Percentiles rank a stretch among this genome's conserved stretches.
Conservation (phyloP, 2,797 vertebrate species). For the Lophura swinhoii region DNA sequence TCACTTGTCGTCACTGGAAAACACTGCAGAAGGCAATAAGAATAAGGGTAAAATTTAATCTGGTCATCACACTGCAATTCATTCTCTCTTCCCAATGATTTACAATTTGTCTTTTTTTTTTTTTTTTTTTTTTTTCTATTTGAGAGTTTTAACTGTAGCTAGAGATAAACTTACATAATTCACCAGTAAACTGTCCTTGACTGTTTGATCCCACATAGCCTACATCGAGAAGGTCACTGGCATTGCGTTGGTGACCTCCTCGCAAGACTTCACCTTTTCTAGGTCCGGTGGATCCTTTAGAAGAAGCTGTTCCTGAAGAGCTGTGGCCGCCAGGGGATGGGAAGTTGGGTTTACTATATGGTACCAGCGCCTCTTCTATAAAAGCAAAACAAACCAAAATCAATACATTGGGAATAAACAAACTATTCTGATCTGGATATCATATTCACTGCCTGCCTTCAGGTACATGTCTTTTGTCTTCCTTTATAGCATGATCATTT, state of each 20-base stretch:
- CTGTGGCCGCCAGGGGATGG: constrained; percentile 96
- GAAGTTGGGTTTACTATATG: constrained; percentile 96
- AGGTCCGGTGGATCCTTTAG: constrained; percentile 96
- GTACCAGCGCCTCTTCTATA: constrained; percentile 93
- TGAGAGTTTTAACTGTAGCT: constrained; percentile 18
- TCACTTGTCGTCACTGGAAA: background rate
- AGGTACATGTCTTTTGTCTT: background rate
- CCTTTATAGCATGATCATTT: background rate
- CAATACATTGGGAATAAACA: background rate
- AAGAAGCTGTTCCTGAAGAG: constrained; percentile 96
- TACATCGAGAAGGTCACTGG: constrained; percentile 90
- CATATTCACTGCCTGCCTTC: background rate
- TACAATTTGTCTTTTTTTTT: background rate
- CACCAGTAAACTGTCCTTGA: constrained; percentile 94
- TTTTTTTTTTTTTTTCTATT: background rate
- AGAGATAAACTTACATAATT: constrained; percentile 91
- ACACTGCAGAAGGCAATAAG: background rate
- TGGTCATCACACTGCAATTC: background rate
- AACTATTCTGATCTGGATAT: background rate
- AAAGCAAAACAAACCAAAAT: constrained; percentile 45
- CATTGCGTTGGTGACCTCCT: constrained; percentile 90
- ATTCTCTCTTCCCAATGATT: background rate
- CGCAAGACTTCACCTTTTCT: constrained; percentile 91
- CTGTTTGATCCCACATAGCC: constrained; percentile 92
- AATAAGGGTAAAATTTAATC: background rate